A percentile compares a stretch with the other conserved stretches of the same genome.
Evolutionary conservation across 2,888 invertebrate genomes (phyloP).

Genomic region (Dascillus cervinus): DNA sequence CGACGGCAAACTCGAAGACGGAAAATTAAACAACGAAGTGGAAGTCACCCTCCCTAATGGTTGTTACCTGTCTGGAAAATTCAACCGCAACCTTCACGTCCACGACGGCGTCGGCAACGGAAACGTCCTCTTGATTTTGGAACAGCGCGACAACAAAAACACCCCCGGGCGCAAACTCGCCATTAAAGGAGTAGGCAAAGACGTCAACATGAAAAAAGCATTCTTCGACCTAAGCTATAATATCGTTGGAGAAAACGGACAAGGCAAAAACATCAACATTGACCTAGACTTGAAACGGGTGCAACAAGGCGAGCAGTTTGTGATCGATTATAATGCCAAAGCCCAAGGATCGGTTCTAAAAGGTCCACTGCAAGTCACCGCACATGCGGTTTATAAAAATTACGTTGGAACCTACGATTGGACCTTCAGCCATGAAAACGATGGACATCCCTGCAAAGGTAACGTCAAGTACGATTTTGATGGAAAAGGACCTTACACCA

Average conservation of each 20-base stretch:
- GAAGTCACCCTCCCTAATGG: slow-evolving; percentile 48
- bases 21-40: slow-evolving; percentile 41
- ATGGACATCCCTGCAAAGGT: too few species aligned
- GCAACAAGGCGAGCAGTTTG: slow-evolving; percentile 30
- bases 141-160: slow-evolving; percentile 40
- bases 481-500: too few species aligned
- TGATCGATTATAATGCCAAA: slow-evolving; percentile 23
- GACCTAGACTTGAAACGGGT: slow-evolving; percentile 38
- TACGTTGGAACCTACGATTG: slow-evolving; percentile 18
- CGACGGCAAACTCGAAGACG: slow-evolving; percentile 40
- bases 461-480: too few species aligned
- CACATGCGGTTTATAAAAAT: slow-evolving; percentile 22
- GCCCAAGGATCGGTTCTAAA: slow-evolving; percentile 32
- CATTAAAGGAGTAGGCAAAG: slow-evolving; percentile 35
- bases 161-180: slow-evolving; percentile 40
- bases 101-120: slow-evolving; percentile 29
- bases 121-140: slow-evolving; percentile 29
- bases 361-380: slow-evolving; percentile 28
- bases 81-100: slow-evolving; percentile 31
- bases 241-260: slow-evolving; percentile 41
- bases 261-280: slow-evolving; percentile 43
- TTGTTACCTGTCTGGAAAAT: slow-evolving; percentile 40
- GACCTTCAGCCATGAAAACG: too few species aligned
- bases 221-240: slow-evolving; percentile 39
- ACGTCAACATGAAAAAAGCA: slow-evolving; percentile 39